These are phyloP conservation scores for Gymnothorax reevesii DNA, from an alignment of 2,797 vertebrate species.

Conservation along the genomic window DNA sequence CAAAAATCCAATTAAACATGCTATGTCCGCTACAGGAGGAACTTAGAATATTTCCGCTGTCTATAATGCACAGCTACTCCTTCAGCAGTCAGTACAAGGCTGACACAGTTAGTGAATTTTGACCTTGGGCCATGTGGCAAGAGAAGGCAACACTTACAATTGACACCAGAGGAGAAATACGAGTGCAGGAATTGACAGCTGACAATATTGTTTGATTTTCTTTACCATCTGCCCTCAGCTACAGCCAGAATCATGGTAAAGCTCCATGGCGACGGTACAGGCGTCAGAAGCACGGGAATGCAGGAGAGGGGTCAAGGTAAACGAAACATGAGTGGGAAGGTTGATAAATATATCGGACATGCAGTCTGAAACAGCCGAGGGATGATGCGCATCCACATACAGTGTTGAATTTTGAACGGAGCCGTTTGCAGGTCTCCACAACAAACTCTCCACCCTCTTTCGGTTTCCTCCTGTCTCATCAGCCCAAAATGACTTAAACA, in stretches of 20 bases:
- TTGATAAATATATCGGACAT: constrained; percentile 79
- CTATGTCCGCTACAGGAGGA: constrained; percentile 67
- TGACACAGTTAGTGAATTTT: constrained; percentile 51
- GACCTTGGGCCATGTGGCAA: constrained; percentile 54
- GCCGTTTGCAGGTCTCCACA: constrained; percentile 47
- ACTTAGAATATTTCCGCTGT: constrained; percentile 72
- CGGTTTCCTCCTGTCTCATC: constrained; percentile 29
- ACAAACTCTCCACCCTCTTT: constrained; percentile 51
- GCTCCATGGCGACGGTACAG: constrained; percentile 70
- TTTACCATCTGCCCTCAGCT: constrained; percentile 71
- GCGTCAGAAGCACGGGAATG: constrained; percentile 52
- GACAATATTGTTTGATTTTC: constrained; percentile 72
- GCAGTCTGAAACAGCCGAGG: constrained; percentile 74
- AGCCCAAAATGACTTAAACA: constrained; percentile 53
- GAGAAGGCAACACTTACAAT: constrained; percentile 46
- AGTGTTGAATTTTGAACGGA: constrained; percentile 7
- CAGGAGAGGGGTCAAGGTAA: constrained; percentile 52
- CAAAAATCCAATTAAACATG: constrained; percentile 71
- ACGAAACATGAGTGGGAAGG: constrained; percentile 79
- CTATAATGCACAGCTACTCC: constrained; percentile 63
- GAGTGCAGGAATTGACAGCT: constrained; percentile 76
- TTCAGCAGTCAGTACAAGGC: constrained; percentile 41
- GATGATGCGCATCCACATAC: constrained; percentile 22
- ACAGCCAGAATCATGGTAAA: constrained; percentile 76
- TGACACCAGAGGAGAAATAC: constrained; percentile 60